Evolutionary conservation across 2,113 vertebrate genomes (phyloP).

Genomic region (Notiomystis cincta): DNA sequence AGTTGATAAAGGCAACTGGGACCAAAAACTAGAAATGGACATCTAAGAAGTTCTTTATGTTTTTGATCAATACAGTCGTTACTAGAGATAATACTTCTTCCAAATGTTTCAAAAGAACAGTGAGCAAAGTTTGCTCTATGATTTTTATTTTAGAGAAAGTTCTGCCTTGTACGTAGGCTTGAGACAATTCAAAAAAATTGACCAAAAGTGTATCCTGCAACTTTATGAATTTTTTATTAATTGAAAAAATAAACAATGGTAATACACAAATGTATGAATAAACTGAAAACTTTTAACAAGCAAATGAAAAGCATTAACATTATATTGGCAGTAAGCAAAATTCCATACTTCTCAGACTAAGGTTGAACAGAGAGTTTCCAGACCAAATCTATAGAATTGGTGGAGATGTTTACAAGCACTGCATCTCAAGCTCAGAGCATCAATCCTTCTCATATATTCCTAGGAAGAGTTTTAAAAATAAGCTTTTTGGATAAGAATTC

Average conservation of each 20-base stretch:
- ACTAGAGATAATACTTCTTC: not conserved
- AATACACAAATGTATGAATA: not conserved
- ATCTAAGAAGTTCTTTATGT: not conserved
- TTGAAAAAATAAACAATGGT: not conserved
- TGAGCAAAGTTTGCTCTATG: not conserved
- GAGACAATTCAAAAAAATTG: not conserved
- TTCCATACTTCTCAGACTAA: not conserved
- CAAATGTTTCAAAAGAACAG: not conserved
- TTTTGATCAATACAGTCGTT: not conserved
- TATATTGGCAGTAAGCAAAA: not conserved
- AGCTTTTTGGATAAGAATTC: not conserved
- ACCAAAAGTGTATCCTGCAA: not conserved
- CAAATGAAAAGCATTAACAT: not conserved
- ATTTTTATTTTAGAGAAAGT: not conserved
- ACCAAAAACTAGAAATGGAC: conserved; percentile 1
- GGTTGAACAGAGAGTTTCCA: not conserved
- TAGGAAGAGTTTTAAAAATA: not conserved
- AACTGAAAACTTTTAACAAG: not conserved
- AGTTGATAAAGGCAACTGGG: not conserved
- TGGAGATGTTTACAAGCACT: not conserved
- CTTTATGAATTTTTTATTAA: not conserved
- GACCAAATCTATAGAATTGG: not conserved
- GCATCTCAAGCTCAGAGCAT: not conserved
- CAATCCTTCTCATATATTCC: not conserved
- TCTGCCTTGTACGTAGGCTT: not conserved